Evolutionary conservation across 2,888 invertebrate species (phyloP).

Genomic region (Heteromyza rotundicornis): DNA sequence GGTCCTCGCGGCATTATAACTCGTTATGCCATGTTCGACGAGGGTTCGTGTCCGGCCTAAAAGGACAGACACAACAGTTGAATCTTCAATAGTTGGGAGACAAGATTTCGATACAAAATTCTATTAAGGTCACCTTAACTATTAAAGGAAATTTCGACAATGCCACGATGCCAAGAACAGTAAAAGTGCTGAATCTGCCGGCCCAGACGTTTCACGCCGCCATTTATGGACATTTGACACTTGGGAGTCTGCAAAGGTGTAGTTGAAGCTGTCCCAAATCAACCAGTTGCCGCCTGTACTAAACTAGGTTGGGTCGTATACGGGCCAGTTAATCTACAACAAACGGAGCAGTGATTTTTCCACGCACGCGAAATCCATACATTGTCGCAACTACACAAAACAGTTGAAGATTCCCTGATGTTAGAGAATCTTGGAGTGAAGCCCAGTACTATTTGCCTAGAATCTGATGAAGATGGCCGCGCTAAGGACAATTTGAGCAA

Average conservation of each 20-base stretch:
- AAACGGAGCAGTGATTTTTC: background rate
- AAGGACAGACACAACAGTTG: background rate
- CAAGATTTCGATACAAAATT: constrained; percentile 19
- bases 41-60: background rate
- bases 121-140: background rate
- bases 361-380: background rate
- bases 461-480: constrained; percentile 18
- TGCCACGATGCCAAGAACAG: background rate
- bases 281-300: background rate
- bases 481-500: constrained; percentile 16
- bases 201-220: background rate
- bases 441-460: background rate
- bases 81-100: constrained; percentile 20
- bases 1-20: background rate
- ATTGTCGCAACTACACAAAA: background rate
- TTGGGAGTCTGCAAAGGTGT: background rate
- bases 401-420: constrained; percentile 20
- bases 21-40: background rate
- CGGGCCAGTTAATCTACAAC: background rate
- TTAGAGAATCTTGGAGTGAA: constrained; percentile 20
- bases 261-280: background rate
- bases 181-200: background rate
- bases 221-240: background rate
- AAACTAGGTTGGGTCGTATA: background rate
- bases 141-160: background rate